A percentile compares a stretch with the other conserved stretches of the same genome.
phyloP scores from a whole-genome alignment of 2,888 invertebrate genomes.

The Eupeodes luniger region DNA sequence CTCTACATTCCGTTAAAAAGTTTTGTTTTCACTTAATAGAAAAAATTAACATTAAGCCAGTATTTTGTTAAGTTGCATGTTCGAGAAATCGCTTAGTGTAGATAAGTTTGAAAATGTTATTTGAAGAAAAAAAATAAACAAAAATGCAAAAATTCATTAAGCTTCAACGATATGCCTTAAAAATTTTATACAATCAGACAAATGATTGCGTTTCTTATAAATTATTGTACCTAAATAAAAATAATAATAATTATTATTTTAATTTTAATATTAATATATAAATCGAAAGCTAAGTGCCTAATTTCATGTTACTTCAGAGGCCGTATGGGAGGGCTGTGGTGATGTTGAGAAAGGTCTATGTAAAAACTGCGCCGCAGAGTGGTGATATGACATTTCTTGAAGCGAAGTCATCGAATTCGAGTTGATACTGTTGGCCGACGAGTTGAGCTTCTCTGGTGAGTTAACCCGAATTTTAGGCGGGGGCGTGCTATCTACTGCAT shows the following conservation, averaged over 20 bases:
- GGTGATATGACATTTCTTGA: conserved; percentile 80
- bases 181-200: conserved; percentile 54
- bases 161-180: conserved; percentile 67
- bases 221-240: conserved; percentile 64
- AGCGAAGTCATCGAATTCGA: conserved; percentile 76
- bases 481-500: conserved; percentile 60
- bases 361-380: conserved; percentile 79
- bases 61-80: neutral
- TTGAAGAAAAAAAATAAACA: neutral
- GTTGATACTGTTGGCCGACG: conserved; percentile 80
- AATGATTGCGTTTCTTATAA: conserved; percentile 36
- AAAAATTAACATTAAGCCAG: too few species aligned
- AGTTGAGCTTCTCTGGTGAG: conserved; percentile 84
- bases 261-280: conserved; percentile 11
- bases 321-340: conserved; percentile 82
- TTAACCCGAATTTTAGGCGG: conserved; percentile 84
- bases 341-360: conserved; percentile 84
- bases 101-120: neutral
- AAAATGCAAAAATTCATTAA: conserved; percentile 45
- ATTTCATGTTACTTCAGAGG: conserved; percentile 83
- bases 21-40: too few species aligned
- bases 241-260: conserved; percentile 26
- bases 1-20: too few species aligned
- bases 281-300: conserved; percentile 58
- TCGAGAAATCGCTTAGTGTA: neutral